A percentile compares a stretch with the other conserved stretches of the same genome.
phyloP scores from a whole-genome alignment of 2,113 vertebrate genomes.

The Pygoscelis adeliae region DNA sequence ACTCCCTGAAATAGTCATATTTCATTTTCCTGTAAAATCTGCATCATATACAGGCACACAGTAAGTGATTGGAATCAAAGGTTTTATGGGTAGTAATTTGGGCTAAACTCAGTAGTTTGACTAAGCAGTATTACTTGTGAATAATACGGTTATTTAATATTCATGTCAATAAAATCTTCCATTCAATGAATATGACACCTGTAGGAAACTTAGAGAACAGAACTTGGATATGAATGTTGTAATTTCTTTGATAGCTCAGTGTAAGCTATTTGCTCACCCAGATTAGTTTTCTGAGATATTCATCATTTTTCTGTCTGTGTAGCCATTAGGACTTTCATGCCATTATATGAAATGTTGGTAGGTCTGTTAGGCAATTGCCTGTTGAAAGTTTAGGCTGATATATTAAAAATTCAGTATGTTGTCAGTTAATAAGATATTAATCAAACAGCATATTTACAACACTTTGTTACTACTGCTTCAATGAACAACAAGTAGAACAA shows the following conservation, averaged over 20 bases:
- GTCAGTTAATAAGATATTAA: background rate
- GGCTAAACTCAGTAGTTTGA: background rate
- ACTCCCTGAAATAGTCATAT: background rate
- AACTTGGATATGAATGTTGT: background rate
- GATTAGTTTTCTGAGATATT: background rate
- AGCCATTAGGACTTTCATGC: background rate
- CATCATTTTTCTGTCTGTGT: background rate
- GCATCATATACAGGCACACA: background rate
- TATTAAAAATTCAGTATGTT: background rate
- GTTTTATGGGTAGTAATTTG: background rate
- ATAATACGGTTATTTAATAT: background rate
- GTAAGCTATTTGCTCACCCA: background rate
- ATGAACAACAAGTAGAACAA: background rate
- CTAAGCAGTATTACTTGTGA: background rate
- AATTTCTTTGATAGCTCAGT: background rate
- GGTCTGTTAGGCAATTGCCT: background rate
- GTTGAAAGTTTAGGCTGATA: background rate
- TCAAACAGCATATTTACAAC: background rate
- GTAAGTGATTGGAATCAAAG: background rate
- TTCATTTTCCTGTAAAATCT: background rate
- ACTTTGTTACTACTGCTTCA: background rate
- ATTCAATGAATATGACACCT: background rate
- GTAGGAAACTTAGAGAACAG: background rate
- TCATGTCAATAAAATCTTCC: background rate
- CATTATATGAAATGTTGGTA: background rate